Percentiles rank a stretch among this genome's conserved stretches.
Conservation (phyloP, 2,797 vertebrate species). For the Fistularia tabacaria region DNA sequence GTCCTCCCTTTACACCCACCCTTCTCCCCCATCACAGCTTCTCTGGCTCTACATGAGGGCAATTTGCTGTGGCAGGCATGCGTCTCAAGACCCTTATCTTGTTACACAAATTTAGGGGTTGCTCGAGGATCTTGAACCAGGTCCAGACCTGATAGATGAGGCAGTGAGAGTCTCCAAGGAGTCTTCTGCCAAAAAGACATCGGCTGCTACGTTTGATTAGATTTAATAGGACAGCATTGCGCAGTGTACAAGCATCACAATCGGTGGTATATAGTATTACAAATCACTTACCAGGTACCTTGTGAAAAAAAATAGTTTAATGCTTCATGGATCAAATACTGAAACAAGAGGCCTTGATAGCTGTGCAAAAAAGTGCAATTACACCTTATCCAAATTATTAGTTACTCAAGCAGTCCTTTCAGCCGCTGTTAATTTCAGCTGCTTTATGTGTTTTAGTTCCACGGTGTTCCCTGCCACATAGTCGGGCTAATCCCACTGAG, state of each 20-base stretch:
- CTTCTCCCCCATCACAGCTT: constrained; percentile 14
- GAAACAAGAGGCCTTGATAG: constrained; percentile 16
- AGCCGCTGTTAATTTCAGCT: constrained; percentile 26
- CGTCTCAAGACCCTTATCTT: constrained; percentile 74
- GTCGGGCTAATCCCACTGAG: constrained; percentile 41
- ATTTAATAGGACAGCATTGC: constrained; percentile 61
- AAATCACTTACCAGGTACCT: constrained; percentile 56
- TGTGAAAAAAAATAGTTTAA: constrained; percentile 35
- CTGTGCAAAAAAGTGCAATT: constrained; percentile 20
- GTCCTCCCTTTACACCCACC: constrained; percentile 28
- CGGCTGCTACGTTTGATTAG: constrained; percentile 68
- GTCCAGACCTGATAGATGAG: constrained; percentile 71
- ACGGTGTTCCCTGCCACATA: constrained; percentile 23
- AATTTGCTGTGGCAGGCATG: constrained; percentile 80
- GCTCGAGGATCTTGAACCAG: constrained; percentile 66
- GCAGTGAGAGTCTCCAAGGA: constrained; percentile 54
- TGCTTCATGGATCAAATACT: constrained; percentile 37
- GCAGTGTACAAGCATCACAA: constrained; percentile 62
- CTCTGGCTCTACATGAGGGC: constrained; percentile 66
- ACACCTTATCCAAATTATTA: constrained; percentile 18
- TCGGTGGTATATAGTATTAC: constrained; percentile 59
- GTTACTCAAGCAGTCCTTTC: constrained; percentile 21
- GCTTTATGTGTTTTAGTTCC: constrained; percentile 19
- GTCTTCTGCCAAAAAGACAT: constrained; percentile 57
- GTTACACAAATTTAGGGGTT: constrained; percentile 77